Base-by-base conservation (phyloP, 2,888 invertebrate species). In the Sussaba pulchella region DNA sequence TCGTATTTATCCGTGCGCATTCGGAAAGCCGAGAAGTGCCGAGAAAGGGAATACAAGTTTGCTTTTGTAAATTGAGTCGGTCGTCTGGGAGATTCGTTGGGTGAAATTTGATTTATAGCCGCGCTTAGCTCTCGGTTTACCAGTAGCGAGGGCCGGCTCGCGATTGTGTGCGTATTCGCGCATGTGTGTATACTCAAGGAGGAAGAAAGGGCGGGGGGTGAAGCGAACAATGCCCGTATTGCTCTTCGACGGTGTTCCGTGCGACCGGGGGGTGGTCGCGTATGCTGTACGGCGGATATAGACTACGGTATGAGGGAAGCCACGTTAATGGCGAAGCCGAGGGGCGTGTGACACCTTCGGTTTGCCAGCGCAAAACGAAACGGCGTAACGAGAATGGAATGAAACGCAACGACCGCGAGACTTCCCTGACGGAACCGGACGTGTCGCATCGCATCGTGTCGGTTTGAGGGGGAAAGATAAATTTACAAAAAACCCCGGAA, bases 11-110 rank as follows among this genome's bases (percentile, higher is more conserved):
- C 10, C 14, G 39, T 39, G 24, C 24, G 72, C 54, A 54, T 78
- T 82, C 71, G 59, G 36, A 69, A 26, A 41, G 26, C 71, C 63
- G 75, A 74, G 41, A 69, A 45, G 50, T 50, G 17, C 26, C 41
- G 26, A 67, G 72, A 57, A 71, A 57, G 70, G 81, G 83, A 43
- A 61, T 67, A 52, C 21, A 59, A 72, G 80, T 82, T 85, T 54
- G 70, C 69, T 79, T 84, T 83, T 83, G 83, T 83, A 86, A 85
- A 86, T 85, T 77, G 83, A 82, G 76, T 61, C 74, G 71, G 57
- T 47, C 59, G 63, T 57, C 69, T 52, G 74, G 50, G 72, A 57
- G 66, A 70, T 72, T n/a, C 70, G 80, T 63, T 79, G 59, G 45
- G 77, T 59, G 77, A 83, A 84, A 85, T 82, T 78, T 82, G 82